Conservation (phyloP, 2,797 vertebrate genomes). For the Peromyscus attwateri region DNA sequence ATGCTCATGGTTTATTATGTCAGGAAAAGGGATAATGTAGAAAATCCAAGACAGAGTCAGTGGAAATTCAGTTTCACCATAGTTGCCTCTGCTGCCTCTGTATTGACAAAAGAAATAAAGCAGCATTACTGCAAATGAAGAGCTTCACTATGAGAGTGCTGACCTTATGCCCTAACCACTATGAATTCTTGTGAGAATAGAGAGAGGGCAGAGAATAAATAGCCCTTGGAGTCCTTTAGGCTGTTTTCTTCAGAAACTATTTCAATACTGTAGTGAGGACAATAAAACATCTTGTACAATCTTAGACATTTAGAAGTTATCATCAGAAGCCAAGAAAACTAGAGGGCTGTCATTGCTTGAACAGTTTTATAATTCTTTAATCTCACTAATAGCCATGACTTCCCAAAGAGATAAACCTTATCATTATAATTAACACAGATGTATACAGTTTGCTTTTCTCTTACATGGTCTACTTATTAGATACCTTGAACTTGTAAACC, state of each 20-base stretch:
- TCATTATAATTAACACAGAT: neutral
- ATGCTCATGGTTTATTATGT: neutral
- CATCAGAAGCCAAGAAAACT: neutral
- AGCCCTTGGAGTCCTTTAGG: neutral
- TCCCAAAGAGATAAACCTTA: neutral
- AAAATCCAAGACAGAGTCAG: neutral
- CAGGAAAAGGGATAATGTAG: neutral
- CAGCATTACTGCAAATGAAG: neutral
- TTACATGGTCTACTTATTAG: neutral
- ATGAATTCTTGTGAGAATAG: neutral
- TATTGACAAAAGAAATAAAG: constrained; percentile 13
- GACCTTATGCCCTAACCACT: neutral
- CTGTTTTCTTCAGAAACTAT: neutral
- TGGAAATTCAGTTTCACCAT: neutral
- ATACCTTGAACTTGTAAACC: neutral
- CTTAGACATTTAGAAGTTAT: neutral
- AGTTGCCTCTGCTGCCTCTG: neutral
- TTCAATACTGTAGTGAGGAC: neutral
- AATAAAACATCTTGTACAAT: neutral
- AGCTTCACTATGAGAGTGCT: neutral
- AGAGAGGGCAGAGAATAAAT: neutral
- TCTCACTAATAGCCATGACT: neutral
- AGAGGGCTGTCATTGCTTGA: neutral
- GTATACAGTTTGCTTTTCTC: neutral
- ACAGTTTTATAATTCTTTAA: neutral